Base-by-base conservation (phyloP, 2,888 invertebrate genomes). In the Phoenoteleia sp. region DNA sequence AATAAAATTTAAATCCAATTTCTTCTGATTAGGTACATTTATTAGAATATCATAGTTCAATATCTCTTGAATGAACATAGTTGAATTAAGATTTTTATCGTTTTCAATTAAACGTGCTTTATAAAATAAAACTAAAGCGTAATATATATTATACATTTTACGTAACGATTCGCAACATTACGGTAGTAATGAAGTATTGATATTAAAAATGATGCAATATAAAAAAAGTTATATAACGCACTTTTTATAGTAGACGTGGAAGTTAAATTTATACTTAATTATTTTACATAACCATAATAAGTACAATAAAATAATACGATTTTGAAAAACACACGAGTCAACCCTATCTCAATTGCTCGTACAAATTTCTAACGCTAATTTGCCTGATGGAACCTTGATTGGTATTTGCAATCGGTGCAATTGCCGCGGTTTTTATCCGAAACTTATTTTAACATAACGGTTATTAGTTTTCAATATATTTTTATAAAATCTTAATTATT, bases 171-270 rank as follows among this genome's bases (percentile, higher is more conserved):
- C 6, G 47, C 66, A 47, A 47, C 15, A 27, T 47, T 2, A 7
- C 15, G 49, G 9, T 56, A 33, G 54, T 47, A 76, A 76, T 36
- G 56, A 45, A 45, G 45, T 69, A 39, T 71, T 49, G 42, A 71
- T 69, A 71, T 71, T 80, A 69, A 80, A 54, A 76, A 36, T 72
- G 47, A 47, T 15, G 17, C 27, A 60, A 58, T 72, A 71, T 71
- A 39, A 45, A 42, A 15, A 45, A 71, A 39, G 58, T 69, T 69
- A 29, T 36, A 69, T 39, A 69, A 64, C 33, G 11, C 2, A 42
- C 23, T 66, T 56, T 76, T 66, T 66, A 66, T 47, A 39, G 25
- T 45, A 15, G 11, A 45, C 19, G 11, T 42, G 49, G 60, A 77
- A 66, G 56, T 66, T n/a, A 49, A 36, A 76, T 39, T 15, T 77